Percentiles rank a stretch among this genome's conserved stretches.
These are phyloP conservation scores for Tetanocera ferruginea DNA, from an alignment of 2,888 invertebrate species.

Conservation along the genomic window DNA sequence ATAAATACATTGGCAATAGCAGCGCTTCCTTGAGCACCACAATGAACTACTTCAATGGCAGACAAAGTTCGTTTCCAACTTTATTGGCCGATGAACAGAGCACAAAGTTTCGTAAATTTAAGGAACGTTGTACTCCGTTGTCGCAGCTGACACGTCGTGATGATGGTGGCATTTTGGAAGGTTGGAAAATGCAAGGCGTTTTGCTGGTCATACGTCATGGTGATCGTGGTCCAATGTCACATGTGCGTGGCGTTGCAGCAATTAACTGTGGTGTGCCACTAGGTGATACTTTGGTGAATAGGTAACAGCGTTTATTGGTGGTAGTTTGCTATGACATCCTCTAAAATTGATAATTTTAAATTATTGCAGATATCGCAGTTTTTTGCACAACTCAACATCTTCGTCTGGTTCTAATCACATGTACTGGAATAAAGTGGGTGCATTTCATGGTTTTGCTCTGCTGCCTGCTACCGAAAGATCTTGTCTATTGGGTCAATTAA, in stretches of 20 bases:
- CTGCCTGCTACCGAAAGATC: constrained; percentile 77
- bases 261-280: constrained; percentile 79
- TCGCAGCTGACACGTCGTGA: constrained; percentile 78
- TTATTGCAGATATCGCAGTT: constrained; percentile 65
- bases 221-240: constrained; percentile 88
- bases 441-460: constrained; percentile 88
- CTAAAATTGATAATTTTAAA: constrained; percentile 29
- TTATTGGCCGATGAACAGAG: constrained; percentile 71
- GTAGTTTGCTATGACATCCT: too few relatives aligned
- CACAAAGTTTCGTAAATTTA: constrained; percentile 76
- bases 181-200: constrained; percentile 71
- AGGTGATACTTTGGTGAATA: constrained; percentile 67
- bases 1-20: constrained; percentile 79
- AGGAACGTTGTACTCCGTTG: constrained; percentile 81
- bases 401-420: constrained; percentile 72
- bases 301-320: constrained; percentile 50
- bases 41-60: constrained; percentile 54
- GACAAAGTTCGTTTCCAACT: constrained; percentile 40
- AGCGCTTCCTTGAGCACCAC: constrained; percentile 64
- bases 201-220: constrained; percentile 88
- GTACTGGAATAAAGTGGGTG: constrained; percentile 83
- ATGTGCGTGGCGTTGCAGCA: constrained; percentile 82
- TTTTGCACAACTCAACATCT: constrained; percentile 64
- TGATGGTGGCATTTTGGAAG: constrained; percentile 74
- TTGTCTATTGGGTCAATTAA: constrained; percentile 89